Evolutionary conservation across 2,888 invertebrate genomes (phyloP), one percentile per base, ranked within the genome.

Genomic region (Bellardia pandia): DNA sequence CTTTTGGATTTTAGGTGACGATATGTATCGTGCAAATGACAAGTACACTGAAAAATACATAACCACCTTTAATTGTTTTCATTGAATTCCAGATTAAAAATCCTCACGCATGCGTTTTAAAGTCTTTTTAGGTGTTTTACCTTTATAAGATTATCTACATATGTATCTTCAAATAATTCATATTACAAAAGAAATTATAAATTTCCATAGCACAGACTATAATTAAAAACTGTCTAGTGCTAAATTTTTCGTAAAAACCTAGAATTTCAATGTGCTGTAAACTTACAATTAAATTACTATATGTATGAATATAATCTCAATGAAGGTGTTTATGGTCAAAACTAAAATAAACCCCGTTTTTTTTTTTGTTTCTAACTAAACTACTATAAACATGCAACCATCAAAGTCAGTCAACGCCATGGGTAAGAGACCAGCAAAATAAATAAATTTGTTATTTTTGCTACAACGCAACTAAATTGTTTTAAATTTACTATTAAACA

Each of bases 401-500:
- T 16, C 37, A 51, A 3, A 60, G 42, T 23, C 23, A 4, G 11
- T 66, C 66, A 37, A 66, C 9, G 8, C 56, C 8, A 56, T 16
- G 8, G 16, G 8, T 23, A 56, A 6, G n/a, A 51, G 45, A 11
- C 9, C 51, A n/a, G 23, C 16, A 16, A 8, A 5, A 16, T 48
- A 33, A 14, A 45, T 30, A 68, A 30, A 48, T 33, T 8, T 56
- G 23, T 6, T 56, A 45, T 45, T 16, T 53, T 4, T 53, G n/a
- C 33, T 60, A 14, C 13, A 23, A 14, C 60, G 42, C 60, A 11
- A 72, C 40, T 40, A 13, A 60, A 78, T 58, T 16, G 45, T 40
- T 66, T 76, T 77, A 56, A 33, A 30, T 48, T 48, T 58, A 68
- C 37, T 69, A 68, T n/a, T 58, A 48, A 81, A 60, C 58, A 81